Base-by-base conservation (phyloP, 2,113 vertebrate species). In the Apaloderma vittatum region DNA sequence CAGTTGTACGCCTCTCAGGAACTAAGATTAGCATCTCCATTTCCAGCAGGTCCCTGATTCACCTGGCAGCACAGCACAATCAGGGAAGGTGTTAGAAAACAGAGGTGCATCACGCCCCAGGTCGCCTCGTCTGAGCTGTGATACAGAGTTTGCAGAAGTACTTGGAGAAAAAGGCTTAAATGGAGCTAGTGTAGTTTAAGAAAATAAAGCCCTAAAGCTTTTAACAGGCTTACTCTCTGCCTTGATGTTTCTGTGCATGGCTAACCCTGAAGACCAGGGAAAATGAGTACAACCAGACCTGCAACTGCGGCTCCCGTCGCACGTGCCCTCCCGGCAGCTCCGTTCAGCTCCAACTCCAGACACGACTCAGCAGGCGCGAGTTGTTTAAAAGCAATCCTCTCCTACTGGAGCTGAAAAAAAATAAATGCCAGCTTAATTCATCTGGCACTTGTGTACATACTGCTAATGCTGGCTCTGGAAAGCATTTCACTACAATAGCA, bases 361-460 rank as follows among this genome's bases (percentile, higher is more conserved):
- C 66, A 29, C 3, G 8, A 65, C 81, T 65, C 95, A 93, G 92
- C 94, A 73, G 88, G 62, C 27, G 0, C 1, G 4, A 93, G 86
- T 22, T 72, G 65, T 93, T 90, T 55, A 67, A 87, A 91, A 74
- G 94, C 91, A 86, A 45, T 78, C 77, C 84, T 93, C 80, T 93
- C 58, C 70, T 91, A 24, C 66, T 54, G 94, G 77, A 93, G 66
- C 80, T 78, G 89, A 54, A 91, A 91, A 93, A 92, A 95, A 82
- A 82, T 16, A 95, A 95, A 95, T 48, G 72, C 93, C 76, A 88
- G 79, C 76, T 92, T 94, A 91, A 91, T 90, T 96, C 74, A 82
- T 79, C 93, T 82, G 76, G 61, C 77, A 93, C 84, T 96, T 73
- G 75, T 93, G 93, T 90, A 88, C 82, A 63, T 46, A 88, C 65